phyloP scores from a whole-genome alignment of 2,797 vertebrate genomes.

The Hippopotamyrus pictus region DNA sequence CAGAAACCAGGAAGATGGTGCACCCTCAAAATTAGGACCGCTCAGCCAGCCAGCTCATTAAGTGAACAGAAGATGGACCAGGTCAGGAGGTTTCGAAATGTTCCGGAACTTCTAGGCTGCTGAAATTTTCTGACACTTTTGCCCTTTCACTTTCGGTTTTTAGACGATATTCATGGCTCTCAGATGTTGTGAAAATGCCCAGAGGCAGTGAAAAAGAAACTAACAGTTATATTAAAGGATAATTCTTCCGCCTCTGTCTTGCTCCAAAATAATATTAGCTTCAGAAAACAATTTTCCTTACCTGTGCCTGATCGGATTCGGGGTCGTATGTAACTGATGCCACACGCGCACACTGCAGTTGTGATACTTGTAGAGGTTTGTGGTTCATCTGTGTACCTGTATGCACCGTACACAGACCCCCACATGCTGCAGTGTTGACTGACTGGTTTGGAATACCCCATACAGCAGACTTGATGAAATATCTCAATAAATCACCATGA shows the following conservation, averaged over 20 bases:
- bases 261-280: not conserved
- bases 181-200: not conserved
- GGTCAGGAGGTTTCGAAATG: not conserved
- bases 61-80: not conserved
- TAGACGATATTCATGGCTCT: not conserved
- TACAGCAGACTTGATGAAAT: not conserved
- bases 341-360: not conserved
- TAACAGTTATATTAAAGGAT: not conserved
- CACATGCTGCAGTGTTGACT: not conserved
- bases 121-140: not conserved
- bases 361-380: not conserved
- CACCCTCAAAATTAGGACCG: not conserved
- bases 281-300: not conserved
- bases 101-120: not conserved
- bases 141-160: not conserved
- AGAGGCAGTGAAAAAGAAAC: not conserved
- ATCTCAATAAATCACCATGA: not conserved
- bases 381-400: not conserved
- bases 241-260: not conserved
- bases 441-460: not conserved
- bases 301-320: not conserved
- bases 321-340: not conserved
- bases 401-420: not conserved
- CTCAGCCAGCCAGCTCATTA: not conserved
- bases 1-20: conserved; percentile 45